Conservation (phyloP, 1,140 invertebrate genomes). For the Tetramorium parvispinum region DNA sequence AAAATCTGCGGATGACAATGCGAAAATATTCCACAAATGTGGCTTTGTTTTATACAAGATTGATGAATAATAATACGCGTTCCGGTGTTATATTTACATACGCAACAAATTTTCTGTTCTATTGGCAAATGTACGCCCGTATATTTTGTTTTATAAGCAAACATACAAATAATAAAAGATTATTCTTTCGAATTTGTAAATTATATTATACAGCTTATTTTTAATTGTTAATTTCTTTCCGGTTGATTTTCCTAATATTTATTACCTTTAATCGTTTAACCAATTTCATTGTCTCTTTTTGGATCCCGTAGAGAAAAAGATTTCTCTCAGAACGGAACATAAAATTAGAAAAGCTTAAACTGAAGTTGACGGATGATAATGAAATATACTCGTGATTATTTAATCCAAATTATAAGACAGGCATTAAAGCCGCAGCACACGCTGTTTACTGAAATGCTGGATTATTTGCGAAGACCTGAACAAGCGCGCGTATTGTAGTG, state of each 20-base stretch:
- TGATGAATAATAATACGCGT: slow-evolving; percentile 18
- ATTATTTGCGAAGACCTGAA: background rate
- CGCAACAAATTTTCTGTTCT: slow-evolving; percentile 1
- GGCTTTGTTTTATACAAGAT: background rate
- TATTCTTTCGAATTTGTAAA: background rate
- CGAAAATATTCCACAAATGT: slow-evolving; percentile 26
- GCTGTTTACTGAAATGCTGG: slow-evolving; percentile 12
- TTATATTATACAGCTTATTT: background rate
- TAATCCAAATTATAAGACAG: slow-evolving; percentile 2
- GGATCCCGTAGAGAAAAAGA: no score
- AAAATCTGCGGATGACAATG: background rate
- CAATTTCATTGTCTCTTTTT: background rate
- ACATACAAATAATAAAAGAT: slow-evolving; percentile 2
- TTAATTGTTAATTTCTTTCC: no score
- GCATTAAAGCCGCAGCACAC: background rate
- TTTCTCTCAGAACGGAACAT: background rate
- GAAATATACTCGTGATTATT: slow-evolving; percentile 21
- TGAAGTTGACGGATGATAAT: background rate
- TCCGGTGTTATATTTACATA: background rate
- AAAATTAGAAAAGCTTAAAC: background rate
- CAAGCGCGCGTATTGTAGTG: background rate
- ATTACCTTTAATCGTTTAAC: background rate
- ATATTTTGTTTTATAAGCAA: background rate
- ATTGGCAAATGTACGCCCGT: background rate
- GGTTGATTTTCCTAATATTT: background rate